These are phyloP conservation scores for Creontiades dilutus DNA, from an alignment of 2,888 invertebrate genomes.

Conservation along the genomic window DNA sequence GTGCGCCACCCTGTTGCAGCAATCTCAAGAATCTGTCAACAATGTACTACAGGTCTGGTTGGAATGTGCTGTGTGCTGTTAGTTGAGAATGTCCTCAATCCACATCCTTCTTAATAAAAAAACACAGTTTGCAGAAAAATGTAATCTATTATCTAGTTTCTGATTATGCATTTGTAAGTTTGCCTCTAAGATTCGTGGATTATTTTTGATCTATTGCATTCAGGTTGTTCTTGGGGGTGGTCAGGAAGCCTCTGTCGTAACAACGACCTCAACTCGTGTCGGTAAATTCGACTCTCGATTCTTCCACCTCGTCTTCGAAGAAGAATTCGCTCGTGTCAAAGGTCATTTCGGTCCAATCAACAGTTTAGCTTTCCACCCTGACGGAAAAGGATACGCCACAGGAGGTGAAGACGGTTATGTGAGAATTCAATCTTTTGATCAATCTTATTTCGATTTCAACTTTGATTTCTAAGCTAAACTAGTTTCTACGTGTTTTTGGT, in stretches of 20 bases:
- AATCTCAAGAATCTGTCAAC: too few relatives aligned
- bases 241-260: conserved; percentile 99
- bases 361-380: conserved; percentile 98
- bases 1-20: too few relatives aligned
- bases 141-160: too few relatives aligned
- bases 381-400: conserved; percentile 96
- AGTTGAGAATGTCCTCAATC: too few relatives aligned
- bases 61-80: too few relatives aligned
- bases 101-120: too few relatives aligned
- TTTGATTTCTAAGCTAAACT: conserved; percentile 86
- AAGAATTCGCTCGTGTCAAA: conserved; percentile 98
- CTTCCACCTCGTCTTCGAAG: conserved; percentile 97
- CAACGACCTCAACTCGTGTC: conserved; percentile 93
- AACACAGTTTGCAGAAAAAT: too few relatives aligned
- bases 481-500: conserved; percentile 54
- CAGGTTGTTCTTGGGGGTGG: conserved; percentile 97
- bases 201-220: conserved; percentile 71
- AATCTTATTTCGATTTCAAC: conserved; percentile 96
- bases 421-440: conserved; percentile 96
- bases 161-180: too few relatives aligned
- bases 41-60: too few relatives aligned
- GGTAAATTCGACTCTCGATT: conserved; percentile 98
- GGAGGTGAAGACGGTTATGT: conserved; percentile 99
- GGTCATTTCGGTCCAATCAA: conserved; percentile 99
- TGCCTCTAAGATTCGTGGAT: too few relatives aligned